phyloP scores from a whole-genome alignment of 2,113 vertebrate species.

The Sander vitreus region DNA sequence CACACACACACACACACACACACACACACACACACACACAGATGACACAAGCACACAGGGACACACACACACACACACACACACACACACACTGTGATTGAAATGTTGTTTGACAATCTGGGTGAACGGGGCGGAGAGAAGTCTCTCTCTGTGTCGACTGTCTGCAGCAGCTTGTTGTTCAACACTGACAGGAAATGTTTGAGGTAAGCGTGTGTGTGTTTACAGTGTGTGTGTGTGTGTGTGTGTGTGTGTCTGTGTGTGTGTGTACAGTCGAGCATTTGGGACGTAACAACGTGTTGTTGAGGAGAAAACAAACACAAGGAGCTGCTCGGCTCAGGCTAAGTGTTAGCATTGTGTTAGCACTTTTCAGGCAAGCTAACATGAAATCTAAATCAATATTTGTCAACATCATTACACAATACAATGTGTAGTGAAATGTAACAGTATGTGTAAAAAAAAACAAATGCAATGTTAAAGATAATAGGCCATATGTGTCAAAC shows the following conservation, averaged over 20 bases:
- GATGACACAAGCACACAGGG: too few relatives aligned
- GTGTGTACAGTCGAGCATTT: background rate
- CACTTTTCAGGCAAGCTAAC: background rate
- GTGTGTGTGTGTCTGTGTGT: slow-evolving; percentile 16
- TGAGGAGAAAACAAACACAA: background rate
- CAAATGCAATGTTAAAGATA: too few relatives aligned
- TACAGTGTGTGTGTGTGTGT: slow-evolving; percentile 26
- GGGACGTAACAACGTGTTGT: background rate
- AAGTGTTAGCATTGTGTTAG: background rate
- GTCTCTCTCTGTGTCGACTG: slow-evolving; percentile 12
- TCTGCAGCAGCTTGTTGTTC: slow-evolving; percentile 56
- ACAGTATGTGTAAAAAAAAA: too few relatives aligned
- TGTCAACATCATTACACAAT: too few relatives aligned
- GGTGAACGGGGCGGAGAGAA: background rate
- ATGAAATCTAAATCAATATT: background rate
- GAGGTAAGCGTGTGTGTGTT: slow-evolving; percentile 1
- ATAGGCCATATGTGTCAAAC: too few relatives aligned
- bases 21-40: background rate
- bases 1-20: background rate
- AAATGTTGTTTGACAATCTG: slow-evolving; percentile 54
- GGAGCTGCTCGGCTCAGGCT: background rate
- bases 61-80: background rate
- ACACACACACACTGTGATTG: slow-evolving; percentile 10
- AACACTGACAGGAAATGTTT: slow-evolving; percentile 40
- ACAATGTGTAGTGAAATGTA: too few relatives aligned